Evolutionary conservation across 1,140 invertebrate species (phyloP), one percentile per base, ranked within the genome.

Genomic region (Hypothenemus hampei): DNA sequence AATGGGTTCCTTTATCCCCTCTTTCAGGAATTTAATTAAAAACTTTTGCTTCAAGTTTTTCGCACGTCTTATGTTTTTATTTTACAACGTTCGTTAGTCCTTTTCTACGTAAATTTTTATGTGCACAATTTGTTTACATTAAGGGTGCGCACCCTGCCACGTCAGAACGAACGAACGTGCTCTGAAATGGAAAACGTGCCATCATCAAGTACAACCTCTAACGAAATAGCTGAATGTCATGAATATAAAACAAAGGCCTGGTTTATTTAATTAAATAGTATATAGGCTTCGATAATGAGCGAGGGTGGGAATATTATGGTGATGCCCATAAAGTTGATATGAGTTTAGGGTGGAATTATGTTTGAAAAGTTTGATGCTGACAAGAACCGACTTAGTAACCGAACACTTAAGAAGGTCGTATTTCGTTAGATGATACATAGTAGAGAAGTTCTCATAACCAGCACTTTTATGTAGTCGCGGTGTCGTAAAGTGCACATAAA

Each of bases 401-500:
- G n/a, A n/a, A n/a, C n/a, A n/a, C n/a, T n/a, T n/a, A n/a, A n/a
- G n/a, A n/a, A n/a, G n/a, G n/a, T n/a, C n/a, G n/a, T n/a, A n/a
- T n/a, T n/a, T n/a, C 13, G 26, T 31, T 31, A 31, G 13, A 8
- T 31, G 26, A 8, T 39, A 49, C 47, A 49, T 16, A 24, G 47
- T 49, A 39, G 10, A n/a, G 19, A 16, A 15, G 13, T 22, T 39
- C 47, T 49, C 47, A 36, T 49, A 49, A 49, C 47, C 36, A 23
- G 35, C 41, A 20, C 15, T 49, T 49, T 49, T 39, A 49, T 49
- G 47, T 23, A 49, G 35, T 49, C 47, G 47, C 47, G 47, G 47
- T n/a, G 22, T 39, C 47, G 22, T 49, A 49, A 49, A 49, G 36
- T 39, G 36, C 3, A 39, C 47, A 49, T 49, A 49, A 49, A 39